Base-by-base conservation (phyloP, 1,140 invertebrate species). In the Rhopalosiphum maidis region DNA sequence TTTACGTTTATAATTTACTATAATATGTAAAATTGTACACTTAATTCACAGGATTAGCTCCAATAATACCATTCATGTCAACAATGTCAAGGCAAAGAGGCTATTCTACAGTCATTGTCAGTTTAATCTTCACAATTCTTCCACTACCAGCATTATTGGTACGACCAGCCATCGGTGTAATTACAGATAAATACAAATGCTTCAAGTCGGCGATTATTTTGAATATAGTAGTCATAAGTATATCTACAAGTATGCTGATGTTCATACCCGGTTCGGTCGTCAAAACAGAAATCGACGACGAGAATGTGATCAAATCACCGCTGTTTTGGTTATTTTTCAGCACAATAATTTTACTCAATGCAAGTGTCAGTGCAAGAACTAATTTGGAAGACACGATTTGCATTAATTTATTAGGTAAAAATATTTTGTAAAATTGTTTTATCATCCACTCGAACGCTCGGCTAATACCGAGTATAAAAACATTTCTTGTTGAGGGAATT, bases 31-130 rank as follows among this genome's bases (percentile, higher is more conserved):
- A 46, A 11, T 46, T 46, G 11, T 46, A 11, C 9, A 7, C 7
- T 11, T 46, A 11, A 46, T 46, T 46, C 0, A 46, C 46, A 46
- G 46, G 46, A 11, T 11, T 11, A 11, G 46, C 97, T 90, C 97
- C 97, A 68, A 95, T 98, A 85, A 96, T 98, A 48, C 97, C 97
- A 89, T 98, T 98, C 95, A 95, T 98, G 94, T 97, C 97, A 51
- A 96, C 97, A 3, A 97, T 98, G 95, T 97, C 97, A 22, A 96
- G 96, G 93, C 97, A 98, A 95, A 95, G 98, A 91, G 98, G 98
- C 87, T 98, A 98, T 94, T 97, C 97, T 54, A 96, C 97, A 92
- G 95, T 96, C 23, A 96, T 97, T 35, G 96, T 98, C 60, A 97
- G 97, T 0, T 95, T 96, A 43, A 97, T 98, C 94, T 98, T 98